A percentile compares a stretch with the other conserved stretches of the same genome.
These are phyloP conservation scores for Crenichthys baileyi DNA, from an alignment of 2,797 vertebrate species.

Conservation along the genomic window DNA sequence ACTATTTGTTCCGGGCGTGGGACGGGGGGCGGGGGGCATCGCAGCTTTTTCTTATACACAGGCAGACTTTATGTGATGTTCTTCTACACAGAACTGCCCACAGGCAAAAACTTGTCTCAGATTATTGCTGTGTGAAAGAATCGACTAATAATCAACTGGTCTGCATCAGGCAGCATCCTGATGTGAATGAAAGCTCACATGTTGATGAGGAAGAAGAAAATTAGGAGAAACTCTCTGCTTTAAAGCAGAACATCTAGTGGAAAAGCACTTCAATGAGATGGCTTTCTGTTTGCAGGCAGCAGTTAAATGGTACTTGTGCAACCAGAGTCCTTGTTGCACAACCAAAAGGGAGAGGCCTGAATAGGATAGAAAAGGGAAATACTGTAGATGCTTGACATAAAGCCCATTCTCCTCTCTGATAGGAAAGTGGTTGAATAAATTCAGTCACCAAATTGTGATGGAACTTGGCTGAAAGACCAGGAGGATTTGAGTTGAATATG, in stretches of 20 bases:
- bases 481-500: background rate
- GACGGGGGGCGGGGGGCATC: conserved; percentile 6
- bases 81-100: conserved; percentile 31
- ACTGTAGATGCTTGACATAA: conserved; percentile 27
- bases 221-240: conserved; percentile 10
- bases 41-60: conserved; percentile 38
- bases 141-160: conserved; percentile 60
- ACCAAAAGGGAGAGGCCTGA: conserved; percentile 16
- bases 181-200: conserved; percentile 21
- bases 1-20: conserved; percentile 33
- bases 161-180: conserved; percentile 33
- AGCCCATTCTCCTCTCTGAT: conserved; percentile 10
- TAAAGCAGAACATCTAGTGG: conserved; percentile 12
- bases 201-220: conserved; percentile 3
- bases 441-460: conserved; percentile 12
- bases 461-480: background rate
- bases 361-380: conserved; percentile 23
- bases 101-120: conserved; percentile 36
- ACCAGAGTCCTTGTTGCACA: conserved; percentile 11
- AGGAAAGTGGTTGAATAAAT: conserved; percentile 31
- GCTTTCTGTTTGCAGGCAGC: conserved; percentile 13
- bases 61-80: conserved; percentile 30
- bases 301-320: conserved; percentile 23
- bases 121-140: conserved; percentile 38
- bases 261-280: conserved; percentile 25